Evolutionary conservation across 2,113 vertebrate species (phyloP).

Genomic region (Sterrhoptilus dennistouni): DNA sequence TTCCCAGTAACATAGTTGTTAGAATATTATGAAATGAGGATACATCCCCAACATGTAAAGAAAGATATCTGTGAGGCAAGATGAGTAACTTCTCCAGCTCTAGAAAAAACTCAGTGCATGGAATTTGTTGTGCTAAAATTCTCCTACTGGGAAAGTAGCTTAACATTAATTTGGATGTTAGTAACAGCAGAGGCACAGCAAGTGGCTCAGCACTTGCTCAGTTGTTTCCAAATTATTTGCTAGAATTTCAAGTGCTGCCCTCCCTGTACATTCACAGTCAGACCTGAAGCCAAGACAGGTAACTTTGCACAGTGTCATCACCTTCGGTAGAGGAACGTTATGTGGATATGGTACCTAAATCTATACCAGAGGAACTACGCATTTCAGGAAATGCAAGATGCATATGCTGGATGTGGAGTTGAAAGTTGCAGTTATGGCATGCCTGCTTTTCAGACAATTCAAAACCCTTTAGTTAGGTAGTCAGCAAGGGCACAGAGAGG

Average conservation of each 20-base stretch:
- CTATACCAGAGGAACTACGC: neutral
- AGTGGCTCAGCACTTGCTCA: neutral
- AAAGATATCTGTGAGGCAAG: fast-evolving
- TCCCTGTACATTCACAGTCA: neutral
- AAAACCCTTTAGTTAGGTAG: neutral
- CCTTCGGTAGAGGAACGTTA: neutral
- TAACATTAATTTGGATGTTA: neutral
- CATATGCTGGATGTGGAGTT: neutral
- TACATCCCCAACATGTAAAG: neutral
- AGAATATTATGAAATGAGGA: neutral
- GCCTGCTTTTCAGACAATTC: neutral
- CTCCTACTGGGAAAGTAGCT: neutral
- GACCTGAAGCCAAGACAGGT: neutral
- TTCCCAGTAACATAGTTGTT: neutral
- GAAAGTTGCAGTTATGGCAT: neutral
- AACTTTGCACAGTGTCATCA: neutral
- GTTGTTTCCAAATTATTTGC: neutral
- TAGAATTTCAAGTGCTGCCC: neutral
- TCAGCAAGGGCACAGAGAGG: neutral
- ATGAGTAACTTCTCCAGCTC: neutral
- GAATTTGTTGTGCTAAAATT: neutral
- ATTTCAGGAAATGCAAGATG: neutral
- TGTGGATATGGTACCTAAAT: neutral
- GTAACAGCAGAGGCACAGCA: neutral
- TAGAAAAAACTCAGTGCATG: neutral